Conservation (phyloP, 2,888 invertebrate genomes). For the Aspidiotus rigidus region DNA sequence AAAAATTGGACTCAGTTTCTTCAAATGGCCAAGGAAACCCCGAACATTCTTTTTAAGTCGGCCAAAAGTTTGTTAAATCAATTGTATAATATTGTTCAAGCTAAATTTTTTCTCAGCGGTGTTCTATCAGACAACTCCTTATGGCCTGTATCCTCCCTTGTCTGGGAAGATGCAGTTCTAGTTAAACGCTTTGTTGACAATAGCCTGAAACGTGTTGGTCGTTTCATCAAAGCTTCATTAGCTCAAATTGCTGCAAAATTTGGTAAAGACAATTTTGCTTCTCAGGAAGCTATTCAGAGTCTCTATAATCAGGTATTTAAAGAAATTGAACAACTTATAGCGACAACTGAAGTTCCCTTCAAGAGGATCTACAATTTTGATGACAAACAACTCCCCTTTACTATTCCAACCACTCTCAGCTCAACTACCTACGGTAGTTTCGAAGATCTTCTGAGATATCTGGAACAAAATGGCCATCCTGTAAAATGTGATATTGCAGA, state of each 20-base stretch:
- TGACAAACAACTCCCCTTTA: not conserved
- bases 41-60: not conserved
- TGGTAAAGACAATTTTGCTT: not conserved
- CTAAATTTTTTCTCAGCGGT: not conserved
- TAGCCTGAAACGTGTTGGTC: not conserved
- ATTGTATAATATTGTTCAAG: not conserved
- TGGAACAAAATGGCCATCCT: not conserved
- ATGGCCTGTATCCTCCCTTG: not conserved
- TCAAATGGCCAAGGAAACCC: not conserved
- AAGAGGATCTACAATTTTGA: not conserved
- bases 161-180: not conserved
- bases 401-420: not conserved
- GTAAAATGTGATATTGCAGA: too few species aligned
- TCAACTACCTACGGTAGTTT: not conserved
- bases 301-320: not conserved
- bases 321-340: not conserved
- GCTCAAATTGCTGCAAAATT: not conserved
- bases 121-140: not conserved
- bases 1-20: not conserved
- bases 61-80: not conserved
- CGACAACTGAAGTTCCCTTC: not conserved
- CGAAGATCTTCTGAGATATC: not conserved
- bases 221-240: not conserved
- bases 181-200: not conserved
- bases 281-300: not conserved